Base-by-base conservation (phyloP, 2,797 vertebrate genomes). In the Lacerta bilineata region DNA sequence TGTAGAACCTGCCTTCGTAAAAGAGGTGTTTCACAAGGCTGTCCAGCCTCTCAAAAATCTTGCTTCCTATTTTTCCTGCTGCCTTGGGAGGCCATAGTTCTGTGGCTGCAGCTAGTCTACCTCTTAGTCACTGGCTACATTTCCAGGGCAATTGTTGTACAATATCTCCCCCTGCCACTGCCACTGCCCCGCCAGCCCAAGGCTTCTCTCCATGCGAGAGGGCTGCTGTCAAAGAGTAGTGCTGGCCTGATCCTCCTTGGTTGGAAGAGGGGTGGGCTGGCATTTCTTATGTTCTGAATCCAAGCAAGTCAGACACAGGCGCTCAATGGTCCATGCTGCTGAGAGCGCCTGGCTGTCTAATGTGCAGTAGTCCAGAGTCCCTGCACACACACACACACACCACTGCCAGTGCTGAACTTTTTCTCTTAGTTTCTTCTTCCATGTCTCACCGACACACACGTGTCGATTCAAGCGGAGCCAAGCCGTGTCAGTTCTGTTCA, bases 401-500 rank as follows among this genome's bases (percentile, higher is more conserved):
- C n/a, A 8, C 76, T 36, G 8, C 71, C 27, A 50, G 43, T 29
- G 23, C 23, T n/a, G 15, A 41, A 7, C 39, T 20, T 33, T 8
- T 18, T n/a, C 9, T 39, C 41, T 25, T 64, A 69, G 9, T 36
- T 85, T 43, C 20, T 83, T 61, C 29, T 61, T 72, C 50, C 5
- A 11, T 23, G 10, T 18, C 59, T 18, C 59, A 61, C 59, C 17
- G 59, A 61, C 59, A 61, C 43, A 71, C 25, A 46, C 8, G 5
- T 61, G 66, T 74, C 4, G 85, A 86, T 61, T 85, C 82, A 81
- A 88, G 89, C 29, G 29, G 36, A 84, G 55, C 81, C 15, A 50
- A 69, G 77, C 33, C 11, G 59, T 61, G 43, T 80, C 89, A 76
- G 86, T 43, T 80, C 77, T 76, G 13, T 61, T 84, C 89, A 75